phyloP scores from a whole-genome alignment of 1,140 invertebrate genomes.

The Drosophila santomea region DNA sequence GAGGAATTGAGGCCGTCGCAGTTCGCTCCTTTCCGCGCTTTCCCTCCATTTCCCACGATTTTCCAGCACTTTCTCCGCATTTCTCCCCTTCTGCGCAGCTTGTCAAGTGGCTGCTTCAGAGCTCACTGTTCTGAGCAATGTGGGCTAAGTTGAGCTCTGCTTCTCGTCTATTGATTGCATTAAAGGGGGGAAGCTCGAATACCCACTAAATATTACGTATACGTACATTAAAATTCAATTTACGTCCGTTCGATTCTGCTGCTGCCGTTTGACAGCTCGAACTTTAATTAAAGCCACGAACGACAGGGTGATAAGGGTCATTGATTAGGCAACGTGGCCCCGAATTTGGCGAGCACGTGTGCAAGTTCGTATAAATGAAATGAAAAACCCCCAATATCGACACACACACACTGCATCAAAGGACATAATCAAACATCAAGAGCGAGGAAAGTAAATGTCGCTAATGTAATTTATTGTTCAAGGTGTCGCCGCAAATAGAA shows the following conservation, averaged over 20 bases:
- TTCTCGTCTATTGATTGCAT: conserved; percentile 69
- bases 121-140: conserved; percentile 47
- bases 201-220: conserved; percentile 46
- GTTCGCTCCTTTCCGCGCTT: conserved; percentile 15
- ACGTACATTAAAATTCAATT: conserved; percentile 77
- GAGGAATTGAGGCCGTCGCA: conserved; percentile 44
- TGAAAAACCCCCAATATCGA: conserved; percentile 14
- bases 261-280: conserved; percentile 60
- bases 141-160: conserved; percentile 66
- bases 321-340: conserved; percentile 62
- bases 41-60: conserved; percentile 8
- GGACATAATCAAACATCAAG: conserved; percentile 56
- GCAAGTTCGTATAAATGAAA: conserved; percentile 8
- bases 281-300: conserved; percentile 72
- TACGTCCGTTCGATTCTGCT: conserved; percentile 47
- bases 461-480: conserved; percentile 28
- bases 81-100: conserved; percentile 3
- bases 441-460: conserved; percentile 9
- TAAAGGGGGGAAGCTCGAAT: conserved; percentile 39
- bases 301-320: conserved; percentile 66
- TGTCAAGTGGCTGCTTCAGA: conserved; percentile 53
- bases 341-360: conserved; percentile 57
- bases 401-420: not conserved
- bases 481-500: conserved; percentile 1
- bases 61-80: not conserved